Evolutionary conservation across 2,888 invertebrate genomes (phyloP), one percentile per base, ranked within the genome.

Genomic region (Andrena chrysosceles): DNA sequence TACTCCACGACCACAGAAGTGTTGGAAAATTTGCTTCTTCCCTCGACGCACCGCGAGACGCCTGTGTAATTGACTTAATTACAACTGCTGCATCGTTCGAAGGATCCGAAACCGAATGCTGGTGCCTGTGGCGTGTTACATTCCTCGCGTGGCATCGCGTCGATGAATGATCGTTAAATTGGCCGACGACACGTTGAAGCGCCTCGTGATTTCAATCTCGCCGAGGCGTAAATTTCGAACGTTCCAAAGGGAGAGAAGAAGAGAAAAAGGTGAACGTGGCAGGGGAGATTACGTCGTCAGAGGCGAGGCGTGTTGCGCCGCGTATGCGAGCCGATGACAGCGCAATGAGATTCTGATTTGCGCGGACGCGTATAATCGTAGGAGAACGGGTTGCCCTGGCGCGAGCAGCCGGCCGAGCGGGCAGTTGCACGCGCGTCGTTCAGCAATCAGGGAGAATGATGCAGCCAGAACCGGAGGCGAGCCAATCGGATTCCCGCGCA

Each of bases 391-490:
- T 71, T 74, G 82, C 81, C 54, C 42, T 31, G 49, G 73, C 64
- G 66, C 66, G 67, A 59, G 74, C 77, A 49, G 67, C 74, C 75
- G 78, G 72, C 70, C 72, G 64, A 67, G 81, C 77, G 70, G 73
- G 77, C 82, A 80, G 84, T 84, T 83, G 84, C 81, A 77, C 84
- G 80, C 85, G 88, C 83, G 83, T 88, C 90, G 86, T 85, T 86
- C 87, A 87, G 91, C 91, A 91, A 91, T 91, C 91, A 91, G 87
- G 85, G 87, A 90, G 89, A 83, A 91, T 91, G 91, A 91, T 91
- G 90, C 87, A 88, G 91, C 90, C 90, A 87, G 87, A 88, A 91
- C 77, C 84, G 69, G 72, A 64, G 80, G 77, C 83, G 69, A 80
- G 76, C 85, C 88, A 86, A 87, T 87, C 89, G 64, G 81, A 87